Base-by-base conservation (phyloP, 2,888 invertebrate genomes). In the Sabellastarte sp. region DNA sequence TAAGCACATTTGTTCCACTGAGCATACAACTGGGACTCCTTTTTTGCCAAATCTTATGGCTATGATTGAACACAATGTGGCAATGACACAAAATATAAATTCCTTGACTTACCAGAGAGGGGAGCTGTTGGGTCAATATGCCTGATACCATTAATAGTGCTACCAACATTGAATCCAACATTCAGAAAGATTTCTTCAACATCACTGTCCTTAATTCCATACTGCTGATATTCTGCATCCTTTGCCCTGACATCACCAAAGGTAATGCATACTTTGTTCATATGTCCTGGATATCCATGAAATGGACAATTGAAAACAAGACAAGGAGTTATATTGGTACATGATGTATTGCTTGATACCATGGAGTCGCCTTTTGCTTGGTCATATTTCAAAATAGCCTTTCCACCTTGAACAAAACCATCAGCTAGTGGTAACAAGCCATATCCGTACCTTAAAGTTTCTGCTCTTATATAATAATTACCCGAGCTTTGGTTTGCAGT, bases 381-480 rank as follows among this genome's bases (percentile, higher is more conserved):
- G 41, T 41, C 41, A 20, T 41, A 41, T 41, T 20, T 41, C 41
- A 41, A 20, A 20, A 41, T 41, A 20, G 41, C 41, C 20, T 41
- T 41, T 20, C 41, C 41, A 15, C 41, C 41, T 41, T 41, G 10
- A 41, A 41, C 41, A 15, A 41, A 15, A 20, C 41, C 41, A 41
- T 41, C 41, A 15, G 10, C 41, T 41, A 15, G n/a, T 24, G 2
- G 4, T 26, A 33, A 10, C 1, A 26, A 4, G 24, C 63, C 63
- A n/a, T 32, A 41, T n/a, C 59, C 60, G 10, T 57, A n/a, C 32
- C 66, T 3, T 41, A 77, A 53, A 3, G 74, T 74, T 58, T 72
- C 62, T 3, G 70, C 73, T 2, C 77, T 59, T 2, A 80, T 69
- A 78, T 77, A 78, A 61, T 77, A 79, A 57, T 74, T 75, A 1